phyloP scores from a whole-genome alignment of 2,888 invertebrate species.

The Sesia apiformis region DNA sequence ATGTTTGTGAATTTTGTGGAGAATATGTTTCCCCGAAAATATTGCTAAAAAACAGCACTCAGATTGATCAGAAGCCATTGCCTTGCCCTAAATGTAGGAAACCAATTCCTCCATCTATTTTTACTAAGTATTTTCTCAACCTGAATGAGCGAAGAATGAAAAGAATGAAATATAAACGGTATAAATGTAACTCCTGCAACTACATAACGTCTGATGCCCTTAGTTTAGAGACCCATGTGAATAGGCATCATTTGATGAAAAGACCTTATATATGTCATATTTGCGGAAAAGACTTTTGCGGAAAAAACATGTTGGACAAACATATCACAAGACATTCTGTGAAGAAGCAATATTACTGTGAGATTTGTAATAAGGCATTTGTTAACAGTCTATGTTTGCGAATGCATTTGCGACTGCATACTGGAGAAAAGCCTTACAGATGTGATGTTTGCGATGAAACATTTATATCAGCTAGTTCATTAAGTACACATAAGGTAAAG shows the following conservation, averaged over 20 bases:
- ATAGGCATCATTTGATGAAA: conserved; percentile 27
- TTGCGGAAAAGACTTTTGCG: conserved; percentile 25
- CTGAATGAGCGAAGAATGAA: too few relatives aligned
- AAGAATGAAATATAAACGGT: neutral
- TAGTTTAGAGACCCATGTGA: conserved; percentile 27
- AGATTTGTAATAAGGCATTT: conserved; percentile 10
- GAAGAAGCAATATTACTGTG: neutral
- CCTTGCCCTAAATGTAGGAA: too few relatives aligned
- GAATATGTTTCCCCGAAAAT: too few relatives aligned
- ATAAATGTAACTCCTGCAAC: conserved; percentile 11
- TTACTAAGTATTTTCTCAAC: too few relatives aligned
- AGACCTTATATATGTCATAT: conserved; percentile 25
- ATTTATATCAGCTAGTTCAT: conserved; percentile 33
- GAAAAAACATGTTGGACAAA: conserved; percentile 22
- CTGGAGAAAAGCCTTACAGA: conserved; percentile 30
- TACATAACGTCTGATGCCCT: conserved; percentile 12
- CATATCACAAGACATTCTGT: conserved; percentile 17
- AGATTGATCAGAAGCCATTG: too few relatives aligned
- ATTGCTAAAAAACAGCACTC: too few relatives aligned
- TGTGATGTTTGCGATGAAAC: conserved; percentile 32
- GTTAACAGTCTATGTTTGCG: conserved; percentile 31
- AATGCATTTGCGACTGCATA: conserved; percentile 34
- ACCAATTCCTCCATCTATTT: too few relatives aligned
- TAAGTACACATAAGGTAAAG: conserved; percentile 33
- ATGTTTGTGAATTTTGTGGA: too few relatives aligned